Evolutionary conservation across 2,113 vertebrate species (phyloP).

Genomic region (Isurus oxyrinchus): DNA sequence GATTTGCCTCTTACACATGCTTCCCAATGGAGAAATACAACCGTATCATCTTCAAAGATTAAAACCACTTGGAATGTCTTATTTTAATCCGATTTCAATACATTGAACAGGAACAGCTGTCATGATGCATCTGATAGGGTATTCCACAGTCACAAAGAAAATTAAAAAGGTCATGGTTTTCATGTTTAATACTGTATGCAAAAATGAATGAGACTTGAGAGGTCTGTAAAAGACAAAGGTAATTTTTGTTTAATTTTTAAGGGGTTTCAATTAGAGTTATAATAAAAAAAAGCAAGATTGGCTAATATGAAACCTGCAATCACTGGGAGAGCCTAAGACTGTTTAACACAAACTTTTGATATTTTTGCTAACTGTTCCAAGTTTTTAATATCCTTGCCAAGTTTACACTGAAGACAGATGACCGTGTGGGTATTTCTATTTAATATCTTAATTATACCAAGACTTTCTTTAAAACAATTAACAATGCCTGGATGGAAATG

Average conservation of each 20-base stretch:
- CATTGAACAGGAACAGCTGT: background rate
- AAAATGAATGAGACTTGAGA: background rate
- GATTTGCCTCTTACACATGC: background rate
- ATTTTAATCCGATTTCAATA: background rate
- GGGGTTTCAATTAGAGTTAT: background rate
- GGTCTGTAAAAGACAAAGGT: background rate
- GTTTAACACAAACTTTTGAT: background rate
- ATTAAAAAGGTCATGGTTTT: background rate
- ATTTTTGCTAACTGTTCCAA: background rate
- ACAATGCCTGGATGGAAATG: background rate
- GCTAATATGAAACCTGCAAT: background rate
- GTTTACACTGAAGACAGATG: background rate
- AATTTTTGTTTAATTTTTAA: too few relatives aligned
- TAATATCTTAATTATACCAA: background rate
- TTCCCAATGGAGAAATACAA: background rate
- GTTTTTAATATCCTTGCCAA: background rate
- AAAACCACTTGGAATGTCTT: background rate
- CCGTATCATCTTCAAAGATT: background rate
- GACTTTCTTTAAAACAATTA: background rate
- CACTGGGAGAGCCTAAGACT: background rate
- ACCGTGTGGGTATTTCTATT: background rate
- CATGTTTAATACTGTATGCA: background rate
- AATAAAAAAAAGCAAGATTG: background rate
- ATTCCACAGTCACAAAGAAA: background rate
- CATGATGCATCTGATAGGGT: background rate